Evolutionary conservation across 2,113 vertebrate species (phyloP), one percentile per base, ranked within the genome.

Genomic region (Cyprinus carpio): DNA sequence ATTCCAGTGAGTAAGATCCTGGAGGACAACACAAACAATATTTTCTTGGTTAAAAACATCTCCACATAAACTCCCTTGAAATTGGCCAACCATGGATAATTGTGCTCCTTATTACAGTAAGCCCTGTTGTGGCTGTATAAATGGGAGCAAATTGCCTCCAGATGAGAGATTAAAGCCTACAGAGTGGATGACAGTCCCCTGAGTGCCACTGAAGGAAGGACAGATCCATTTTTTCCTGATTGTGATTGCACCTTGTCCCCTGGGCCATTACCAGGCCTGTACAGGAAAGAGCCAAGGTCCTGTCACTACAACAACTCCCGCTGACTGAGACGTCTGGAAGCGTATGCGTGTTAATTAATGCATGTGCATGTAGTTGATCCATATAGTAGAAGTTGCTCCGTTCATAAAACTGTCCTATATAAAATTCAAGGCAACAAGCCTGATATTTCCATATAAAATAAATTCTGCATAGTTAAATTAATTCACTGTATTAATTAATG

Each of bases 61-160:
- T 31, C 40, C 74, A 71, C 72, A 85, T 76, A 85, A 75, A 71
- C 62, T 87, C 67, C 34, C 88, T 88, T 91, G 89, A 90, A 93
- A 94, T 92, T 93, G 92, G 90, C 82, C 87, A 91, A 90, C 91
- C 91, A 89, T 86, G 89, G 88, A 91, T 95, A 95, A 95, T 95
- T 95, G 93, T 93, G 91, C 90, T 93, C 92, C 92, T 92, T 92
- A 95, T 95, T 95, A 95, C 93, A 93, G 93, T 95, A 95, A 95
- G 95, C 82, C 91, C 79, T 94, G 91, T 87, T 90, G 90, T 94
- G 92, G 89, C 91, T 91, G 88, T 94, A 92, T 94, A 95, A 95
- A 95, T 92, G 89, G 93, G 88, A 93, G 89, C 91, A 95, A 95
- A 95, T 95, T 93, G 93, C 93, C 90, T 92, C 93, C 94, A 95